Conservation (phyloP, 2,113 vertebrate species). For the Sorex fumeus region DNA sequence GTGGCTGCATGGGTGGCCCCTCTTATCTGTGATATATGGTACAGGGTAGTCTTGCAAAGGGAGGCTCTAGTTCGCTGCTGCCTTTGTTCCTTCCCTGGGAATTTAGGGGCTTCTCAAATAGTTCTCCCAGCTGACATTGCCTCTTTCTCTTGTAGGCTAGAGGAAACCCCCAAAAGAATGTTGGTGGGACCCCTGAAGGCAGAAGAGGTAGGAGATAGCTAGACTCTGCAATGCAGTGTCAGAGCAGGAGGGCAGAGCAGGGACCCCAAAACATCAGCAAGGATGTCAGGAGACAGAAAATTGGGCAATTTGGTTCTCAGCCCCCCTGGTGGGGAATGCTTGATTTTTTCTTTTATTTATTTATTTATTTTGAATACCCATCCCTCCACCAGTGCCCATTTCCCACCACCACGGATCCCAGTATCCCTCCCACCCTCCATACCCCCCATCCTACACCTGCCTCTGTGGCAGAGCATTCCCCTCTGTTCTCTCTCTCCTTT, state of each 20-base stretch:
- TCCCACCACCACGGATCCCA: no score
- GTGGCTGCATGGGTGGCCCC: fast-evolving
- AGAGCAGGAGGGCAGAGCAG: neutral
- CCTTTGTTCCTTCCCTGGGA: neutral
- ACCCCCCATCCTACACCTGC: no score
- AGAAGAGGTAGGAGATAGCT: neutral
- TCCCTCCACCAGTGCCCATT: no score
- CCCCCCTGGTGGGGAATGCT: constrained; percentile 12
- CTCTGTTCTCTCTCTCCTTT: no score
- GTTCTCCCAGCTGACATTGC: no score
- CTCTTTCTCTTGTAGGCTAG: neutral
- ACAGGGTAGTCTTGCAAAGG: no score
- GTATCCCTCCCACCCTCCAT: no score
- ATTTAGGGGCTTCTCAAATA: neutral
- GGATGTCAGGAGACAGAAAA: neutral
- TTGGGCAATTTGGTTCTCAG: neutral
- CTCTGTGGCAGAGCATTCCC: no score
- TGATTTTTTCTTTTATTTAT: no score
- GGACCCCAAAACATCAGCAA: neutral
- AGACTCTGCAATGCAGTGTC: neutral
- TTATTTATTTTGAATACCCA: no score
- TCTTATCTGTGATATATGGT: neutral
- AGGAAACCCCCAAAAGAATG: neutral
- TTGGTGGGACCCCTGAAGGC: neutral
- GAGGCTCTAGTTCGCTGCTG: neutral